Percentiles rank a stretch among this genome's conserved stretches.
Conservation (phyloP, 2,888 invertebrate genomes). For the Unio pictorum region DNA sequence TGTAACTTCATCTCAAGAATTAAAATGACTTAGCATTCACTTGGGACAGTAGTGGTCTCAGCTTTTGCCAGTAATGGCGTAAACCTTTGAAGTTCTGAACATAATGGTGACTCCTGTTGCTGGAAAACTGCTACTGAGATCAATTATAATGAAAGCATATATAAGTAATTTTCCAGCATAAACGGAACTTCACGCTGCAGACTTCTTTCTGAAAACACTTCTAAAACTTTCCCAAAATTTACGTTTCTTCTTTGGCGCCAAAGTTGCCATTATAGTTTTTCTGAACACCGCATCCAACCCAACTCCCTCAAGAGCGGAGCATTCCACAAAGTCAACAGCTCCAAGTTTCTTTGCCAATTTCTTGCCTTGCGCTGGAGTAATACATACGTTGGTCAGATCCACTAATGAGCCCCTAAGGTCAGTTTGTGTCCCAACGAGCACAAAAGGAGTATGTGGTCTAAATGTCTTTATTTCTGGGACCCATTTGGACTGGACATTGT, state of each 20-base stretch:
- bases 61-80: too few species aligned
- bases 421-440: constrained; percentile 61
- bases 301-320: constrained; percentile 36
- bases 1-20: too few species aligned
- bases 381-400: constrained; percentile 30
- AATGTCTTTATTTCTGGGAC: constrained; percentile 57
- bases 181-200: neutral
- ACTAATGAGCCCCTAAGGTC: constrained; percentile 47
- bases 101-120: too few species aligned
- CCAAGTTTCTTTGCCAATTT: constrained; percentile 30
- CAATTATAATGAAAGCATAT: too few species aligned
- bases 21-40: too few species aligned
- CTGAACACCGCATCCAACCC: constrained; percentile 49
- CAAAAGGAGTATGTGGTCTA: constrained; percentile 54
- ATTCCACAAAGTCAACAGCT: constrained; percentile 37
- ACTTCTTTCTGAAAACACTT: constrained; percentile 29
- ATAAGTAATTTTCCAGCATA: too few species aligned
- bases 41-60: too few species aligned
- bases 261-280: constrained; percentile 36
- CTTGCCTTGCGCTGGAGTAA: constrained; percentile 28
- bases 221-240: constrained; percentile 48
- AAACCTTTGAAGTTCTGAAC: too few species aligned
- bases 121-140: too few species aligned
- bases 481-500: constrained; percentile 59
- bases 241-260: constrained; percentile 43